These are phyloP conservation scores for Morone saxatilis DNA, from an alignment of 2,113 vertebrate genomes.

Conservation along the genomic window DNA sequence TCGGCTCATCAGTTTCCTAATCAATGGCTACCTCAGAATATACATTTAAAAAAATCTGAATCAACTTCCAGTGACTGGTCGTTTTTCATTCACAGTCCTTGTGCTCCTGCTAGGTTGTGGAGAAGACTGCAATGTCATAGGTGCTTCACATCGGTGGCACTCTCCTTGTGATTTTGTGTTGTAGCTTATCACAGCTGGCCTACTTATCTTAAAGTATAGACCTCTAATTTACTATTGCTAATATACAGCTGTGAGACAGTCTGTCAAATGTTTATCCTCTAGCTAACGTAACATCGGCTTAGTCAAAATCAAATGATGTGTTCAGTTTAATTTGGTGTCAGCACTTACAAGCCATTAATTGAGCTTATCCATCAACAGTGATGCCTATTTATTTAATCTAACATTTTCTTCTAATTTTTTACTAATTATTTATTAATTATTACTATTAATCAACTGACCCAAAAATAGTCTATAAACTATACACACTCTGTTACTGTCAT, in stretches of 20 bases:
- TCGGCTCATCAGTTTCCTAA: neutral
- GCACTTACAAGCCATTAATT: neutral
- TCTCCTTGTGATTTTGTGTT: conserved; percentile 5
- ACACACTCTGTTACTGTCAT: neutral
- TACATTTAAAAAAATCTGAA: too few species aligned
- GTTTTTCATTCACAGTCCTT: neutral
- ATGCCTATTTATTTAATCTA: too few species aligned
- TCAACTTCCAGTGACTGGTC: neutral
- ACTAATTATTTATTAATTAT: too few species aligned
- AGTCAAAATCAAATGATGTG: neutral
- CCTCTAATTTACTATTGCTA: conserved; percentile 10
- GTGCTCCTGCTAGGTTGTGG: neutral
- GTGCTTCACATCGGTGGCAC: neutral
- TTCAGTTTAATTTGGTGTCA: neutral
- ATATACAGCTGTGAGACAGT: conserved; percentile 22
- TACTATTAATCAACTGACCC: neutral
- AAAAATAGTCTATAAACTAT: neutral
- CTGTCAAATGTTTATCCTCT: conserved; percentile 4
- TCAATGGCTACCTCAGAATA: neutral
- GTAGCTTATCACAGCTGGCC: neutral
- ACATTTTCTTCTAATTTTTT: too few species aligned
- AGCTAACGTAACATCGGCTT: neutral
- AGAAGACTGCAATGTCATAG: neutral
- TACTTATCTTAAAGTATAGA: conserved; percentile 14
- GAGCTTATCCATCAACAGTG: too few species aligned